These are phyloP conservation scores for Nymphalis c-album DNA, from an alignment of 2,888 invertebrate species.

Conservation along the genomic window DNA sequence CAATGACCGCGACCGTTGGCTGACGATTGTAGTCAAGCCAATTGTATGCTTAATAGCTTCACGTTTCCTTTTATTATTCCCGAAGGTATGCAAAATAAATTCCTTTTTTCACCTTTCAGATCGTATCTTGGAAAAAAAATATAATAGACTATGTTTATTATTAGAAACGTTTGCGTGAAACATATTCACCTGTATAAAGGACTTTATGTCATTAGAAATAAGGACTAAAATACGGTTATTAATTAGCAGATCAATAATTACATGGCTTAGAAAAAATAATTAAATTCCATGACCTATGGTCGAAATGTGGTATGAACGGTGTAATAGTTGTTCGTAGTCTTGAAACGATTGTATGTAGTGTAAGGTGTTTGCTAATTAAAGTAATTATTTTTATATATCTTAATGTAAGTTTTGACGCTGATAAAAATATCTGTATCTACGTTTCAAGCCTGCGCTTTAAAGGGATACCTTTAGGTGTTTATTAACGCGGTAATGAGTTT, in stretches of 20 bases:
- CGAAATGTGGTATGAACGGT: conserved; percentile 18
- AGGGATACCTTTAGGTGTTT: neutral
- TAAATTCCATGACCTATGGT: conserved; percentile 21
- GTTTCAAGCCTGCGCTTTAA: conserved; percentile 3
- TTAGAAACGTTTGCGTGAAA: neutral
- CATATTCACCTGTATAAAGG: neutral
- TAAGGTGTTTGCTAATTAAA: conserved; percentile 10
- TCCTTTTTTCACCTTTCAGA: conserved; percentile 15
- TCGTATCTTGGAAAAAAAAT: conserved; percentile 15
- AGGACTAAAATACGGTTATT: neutral
- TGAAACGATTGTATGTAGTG: conserved; percentile 4
- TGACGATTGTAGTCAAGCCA: conserved; percentile 22
- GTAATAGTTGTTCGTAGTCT: neutral
- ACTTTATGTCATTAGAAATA: neutral
- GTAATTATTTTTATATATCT: neutral
- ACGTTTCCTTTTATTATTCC: conserved; percentile 17
- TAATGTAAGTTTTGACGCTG: conserved; percentile 4
- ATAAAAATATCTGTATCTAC: conserved; percentile 2
- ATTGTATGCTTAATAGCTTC: conserved; percentile 29
- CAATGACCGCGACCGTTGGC: conserved; percentile 18
- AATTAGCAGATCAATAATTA: conserved; percentile 12
- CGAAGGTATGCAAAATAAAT: conserved; percentile 4
- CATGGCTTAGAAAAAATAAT: conserved; percentile 15
- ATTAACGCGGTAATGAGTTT: conserved; percentile 12
- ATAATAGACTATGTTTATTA: conserved; percentile 6